Evolutionary conservation across 2,113 vertebrate genomes (phyloP).

Genomic region (Narcine bancroftii): DNA sequence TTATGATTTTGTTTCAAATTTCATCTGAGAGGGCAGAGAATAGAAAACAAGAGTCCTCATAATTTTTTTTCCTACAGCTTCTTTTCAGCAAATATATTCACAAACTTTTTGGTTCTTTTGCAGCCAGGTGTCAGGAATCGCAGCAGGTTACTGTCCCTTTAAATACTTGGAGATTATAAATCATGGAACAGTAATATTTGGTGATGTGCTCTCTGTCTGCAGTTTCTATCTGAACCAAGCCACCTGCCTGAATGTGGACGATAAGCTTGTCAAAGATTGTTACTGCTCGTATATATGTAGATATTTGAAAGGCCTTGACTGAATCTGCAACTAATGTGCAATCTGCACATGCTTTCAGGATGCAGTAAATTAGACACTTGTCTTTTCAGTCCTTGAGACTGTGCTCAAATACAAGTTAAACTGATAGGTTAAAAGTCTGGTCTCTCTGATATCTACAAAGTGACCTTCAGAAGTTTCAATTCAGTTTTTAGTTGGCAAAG

Average conservation of each 20-base stretch:
- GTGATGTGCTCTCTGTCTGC: neutral
- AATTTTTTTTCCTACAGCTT: neutral
- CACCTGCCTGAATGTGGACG: neutral
- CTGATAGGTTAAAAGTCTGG: neutral
- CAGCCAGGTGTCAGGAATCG: neutral
- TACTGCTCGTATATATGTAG: neutral
- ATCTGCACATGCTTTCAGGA: neutral
- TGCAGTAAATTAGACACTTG: slow-evolving; percentile 10
- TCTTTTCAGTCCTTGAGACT: neutral
- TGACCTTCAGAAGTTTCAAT: neutral
- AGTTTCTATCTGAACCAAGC: neutral
- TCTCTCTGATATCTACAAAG: neutral
- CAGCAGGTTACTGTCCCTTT: neutral
- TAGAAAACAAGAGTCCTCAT: neutral
- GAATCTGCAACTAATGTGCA: neutral
- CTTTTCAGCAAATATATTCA: neutral
- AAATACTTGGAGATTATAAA: neutral
- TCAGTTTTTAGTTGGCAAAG: neutral
- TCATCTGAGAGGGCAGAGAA: neutral
- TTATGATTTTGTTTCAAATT: neutral
- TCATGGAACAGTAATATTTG: neutral
- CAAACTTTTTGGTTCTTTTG: neutral
- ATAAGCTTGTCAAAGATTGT: slow-evolving; percentile 9
- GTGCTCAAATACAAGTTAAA: neutral
- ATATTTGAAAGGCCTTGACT: neutral